Evolutionary conservation across 2,797 vertebrate species (phyloP), one percentile per base, ranked within the genome.

Genomic region (Psittacula derbiana): DNA sequence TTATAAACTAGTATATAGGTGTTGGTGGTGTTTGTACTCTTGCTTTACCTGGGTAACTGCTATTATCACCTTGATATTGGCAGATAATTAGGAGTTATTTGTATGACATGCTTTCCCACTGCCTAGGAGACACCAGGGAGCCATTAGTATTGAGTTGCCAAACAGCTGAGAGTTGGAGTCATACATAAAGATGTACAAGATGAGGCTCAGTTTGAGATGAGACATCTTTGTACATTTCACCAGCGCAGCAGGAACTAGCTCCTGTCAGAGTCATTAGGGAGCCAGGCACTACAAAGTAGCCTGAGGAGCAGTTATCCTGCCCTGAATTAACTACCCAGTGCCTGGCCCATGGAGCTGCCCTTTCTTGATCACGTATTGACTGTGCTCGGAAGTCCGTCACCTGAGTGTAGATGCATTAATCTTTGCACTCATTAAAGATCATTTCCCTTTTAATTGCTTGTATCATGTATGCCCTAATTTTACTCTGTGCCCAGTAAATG

Each of bases 191-290:
- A 30, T 16, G 41, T 2, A 6, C 31, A 25, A 71, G 41, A n/a
- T 41, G 76, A 47, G 36, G 10, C 31, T 75, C 30, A 13, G 41
- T 21, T 44, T 20, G 38, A n/a, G 61, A 46, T 46, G 14, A 70
- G 40, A 24, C 4, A 4, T 0, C 0, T 86, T 40, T 38, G 19
- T 9, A 4, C 4, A 2, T 62, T 43, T 31, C 49, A 40, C 6
- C 0, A 3, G 46, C 1, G 2, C 46, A 49, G 41, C 50, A 67
- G 47, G 47, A 83, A 4, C 10, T 16, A 20, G 47, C 24, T 83
- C 27, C 21, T 0, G 0, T 50, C 47, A 24, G 0, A 3, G 6
- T 36, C 23, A 6, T 12, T 16, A 17, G 28, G 60, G 25, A 38
- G 53, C 14, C 49, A 17, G 24, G 31, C 17, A 1, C 25, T 28